Base-by-base conservation (phyloP, 2,888 invertebrate genomes). In the Bombylius discolor region DNA sequence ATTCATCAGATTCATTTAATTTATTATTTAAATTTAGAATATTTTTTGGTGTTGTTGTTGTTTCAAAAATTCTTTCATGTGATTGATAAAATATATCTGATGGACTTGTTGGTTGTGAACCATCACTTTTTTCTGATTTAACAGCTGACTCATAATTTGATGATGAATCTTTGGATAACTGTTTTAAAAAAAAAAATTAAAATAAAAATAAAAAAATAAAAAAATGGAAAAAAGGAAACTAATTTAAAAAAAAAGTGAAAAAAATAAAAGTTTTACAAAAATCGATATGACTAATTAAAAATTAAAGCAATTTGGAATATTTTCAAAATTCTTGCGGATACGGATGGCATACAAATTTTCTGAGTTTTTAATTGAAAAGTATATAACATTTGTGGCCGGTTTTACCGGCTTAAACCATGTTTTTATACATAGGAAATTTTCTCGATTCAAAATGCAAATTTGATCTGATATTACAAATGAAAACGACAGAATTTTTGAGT, bases 41-140 rank as follows among this genome's bases (percentile, higher is more conserved):
- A 11, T 11, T 7, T 11, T 11, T 8, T 42, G 39, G 64, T 63
- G 64, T 63, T 56, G 63, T 60, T 56, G 62, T 55, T 60, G 66
- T 62, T 61, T 61, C 59, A n/a, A 34, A 50, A 5, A 46, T 34
- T 39, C 54, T 47, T 23, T 23, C 23, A 9, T 53, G 47, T 12
- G 71, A 68, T 13, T 60, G 53, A 53, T 68, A 70, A 5, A 65
- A 64, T 5, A 65, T 64, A 9, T 72, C 71, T 36, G 31, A 49
- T 14, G 71, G 67, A 56, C 69, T 68, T 12, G 52, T 13, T 59
- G 61, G 63, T 65, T 60, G 64, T 46, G 67, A 67, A 47, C 68
- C 71, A 63, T 73, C 73, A 51, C 69, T 70, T 62, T 73, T 73
- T 63, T 73, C 73, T 53, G 68, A 68, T 61, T 67, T 68, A 55